Evolutionary conservation across 2,113 vertebrate genomes (phyloP).

Genomic region (Oxyruncus cristatus): DNA sequence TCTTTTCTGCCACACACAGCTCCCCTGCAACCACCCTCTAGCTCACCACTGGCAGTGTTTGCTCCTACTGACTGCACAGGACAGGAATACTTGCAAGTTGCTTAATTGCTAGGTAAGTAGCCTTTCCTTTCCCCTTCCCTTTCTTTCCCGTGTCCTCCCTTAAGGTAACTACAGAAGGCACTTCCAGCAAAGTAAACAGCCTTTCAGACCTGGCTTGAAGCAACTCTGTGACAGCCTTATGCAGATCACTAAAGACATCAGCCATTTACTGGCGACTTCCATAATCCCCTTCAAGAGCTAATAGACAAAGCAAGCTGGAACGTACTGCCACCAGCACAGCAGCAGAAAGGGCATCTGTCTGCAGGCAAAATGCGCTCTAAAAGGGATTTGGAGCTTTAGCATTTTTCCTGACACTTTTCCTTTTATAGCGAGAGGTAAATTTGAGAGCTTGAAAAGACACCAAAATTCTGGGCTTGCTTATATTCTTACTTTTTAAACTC

Average conservation of each 20-base stretch:
- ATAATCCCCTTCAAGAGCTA: background rate
- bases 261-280: background rate
- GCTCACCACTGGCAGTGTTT: rapidly evolving
- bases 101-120: background rate
- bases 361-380: background rate
- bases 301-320: background rate
- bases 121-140: background rate
- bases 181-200: background rate
- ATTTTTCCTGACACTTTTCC: background rate
- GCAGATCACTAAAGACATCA: background rate
- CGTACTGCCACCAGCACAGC: background rate
- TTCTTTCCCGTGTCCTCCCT: background rate
- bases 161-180: background rate
- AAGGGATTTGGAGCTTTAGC: background rate
- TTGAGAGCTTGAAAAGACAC: background rate
- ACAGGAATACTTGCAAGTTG: background rate
- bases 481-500: background rate
- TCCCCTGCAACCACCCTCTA: background rate
- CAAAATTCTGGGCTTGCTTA: background rate
- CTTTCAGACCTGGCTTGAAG: background rate
- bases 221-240: background rate
- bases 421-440: rapidly evolving
- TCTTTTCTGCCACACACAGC: background rate
- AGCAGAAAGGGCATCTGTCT: background rate
- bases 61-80: background rate